A percentile compares a stretch with the other conserved stretches of the same genome.
Evolutionary conservation across 2,113 vertebrate species (phyloP).

Genomic region (Octodon degus): DNA sequence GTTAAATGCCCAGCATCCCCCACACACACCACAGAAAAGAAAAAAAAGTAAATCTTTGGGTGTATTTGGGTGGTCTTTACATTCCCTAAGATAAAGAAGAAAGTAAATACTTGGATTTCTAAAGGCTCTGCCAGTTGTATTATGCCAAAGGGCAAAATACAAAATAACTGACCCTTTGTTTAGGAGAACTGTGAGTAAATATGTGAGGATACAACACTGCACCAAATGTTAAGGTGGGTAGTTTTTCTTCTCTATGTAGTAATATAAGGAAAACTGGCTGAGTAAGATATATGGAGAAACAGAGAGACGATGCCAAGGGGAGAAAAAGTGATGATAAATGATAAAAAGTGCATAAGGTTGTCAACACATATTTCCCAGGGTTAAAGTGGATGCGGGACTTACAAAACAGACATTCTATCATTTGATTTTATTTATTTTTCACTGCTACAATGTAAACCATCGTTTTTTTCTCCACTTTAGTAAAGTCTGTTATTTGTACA

Average conservation of each 20-base stretch:
- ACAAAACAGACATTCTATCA: background rate
- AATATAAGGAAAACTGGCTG: background rate
- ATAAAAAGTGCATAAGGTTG: background rate
- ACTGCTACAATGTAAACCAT: background rate
- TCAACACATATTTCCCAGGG: background rate
- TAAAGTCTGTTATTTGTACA: background rate
- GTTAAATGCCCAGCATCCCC: background rate
- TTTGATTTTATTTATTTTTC: background rate
- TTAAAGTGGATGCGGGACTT: background rate
- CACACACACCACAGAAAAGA: background rate
- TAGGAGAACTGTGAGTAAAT: background rate
- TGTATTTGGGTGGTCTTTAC: background rate
- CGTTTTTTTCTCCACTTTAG: background rate
- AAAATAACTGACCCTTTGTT: conserved; percentile 18
- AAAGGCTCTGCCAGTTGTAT: background rate
- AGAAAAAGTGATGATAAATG: background rate
- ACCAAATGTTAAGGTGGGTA: background rate
- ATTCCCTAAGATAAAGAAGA: background rate
- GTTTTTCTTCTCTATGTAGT: conserved; percentile 25
- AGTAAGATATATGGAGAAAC: background rate
- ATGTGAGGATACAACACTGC: background rate
- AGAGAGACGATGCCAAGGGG: background rate
- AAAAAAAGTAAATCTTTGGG: background rate
- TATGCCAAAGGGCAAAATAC: background rate
- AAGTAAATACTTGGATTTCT: background rate